A percentile compares a stretch with the other conserved stretches of the same genome.
These are phyloP conservation scores for Xenopus petersii DNA, from an alignment of 2,797 vertebrate species.

Conservation along the genomic window DNA sequence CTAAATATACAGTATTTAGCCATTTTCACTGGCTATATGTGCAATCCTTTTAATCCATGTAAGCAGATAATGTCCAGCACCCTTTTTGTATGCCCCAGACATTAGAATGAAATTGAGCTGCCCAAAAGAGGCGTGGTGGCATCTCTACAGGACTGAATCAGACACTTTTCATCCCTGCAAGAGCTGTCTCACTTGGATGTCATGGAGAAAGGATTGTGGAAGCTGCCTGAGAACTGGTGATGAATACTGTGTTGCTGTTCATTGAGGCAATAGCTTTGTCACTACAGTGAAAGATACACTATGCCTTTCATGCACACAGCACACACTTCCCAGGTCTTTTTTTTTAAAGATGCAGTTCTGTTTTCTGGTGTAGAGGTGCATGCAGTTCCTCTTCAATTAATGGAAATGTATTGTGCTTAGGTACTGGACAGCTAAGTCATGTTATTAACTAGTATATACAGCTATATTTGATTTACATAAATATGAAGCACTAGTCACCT, in stretches of 20 bases:
- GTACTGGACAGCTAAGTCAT: no score
- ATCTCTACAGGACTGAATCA: neutral
- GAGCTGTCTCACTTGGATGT: neutral
- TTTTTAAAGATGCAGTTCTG: no score
- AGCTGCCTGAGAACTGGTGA: neutral
- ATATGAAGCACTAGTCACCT: no score
- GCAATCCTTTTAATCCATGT: neutral
- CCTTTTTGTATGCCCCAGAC: neutral
- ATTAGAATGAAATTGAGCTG: neutral
- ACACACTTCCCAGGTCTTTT: no score
- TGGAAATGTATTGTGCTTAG: no score
- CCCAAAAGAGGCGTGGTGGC: neutral
- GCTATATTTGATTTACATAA: no score
- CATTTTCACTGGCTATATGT: neutral
- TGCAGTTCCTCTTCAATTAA: no score
- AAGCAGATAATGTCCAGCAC: neutral
- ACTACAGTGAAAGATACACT: conserved; percentile 1
- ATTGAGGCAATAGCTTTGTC: conserved; percentile 16
- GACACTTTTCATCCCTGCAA: neutral
- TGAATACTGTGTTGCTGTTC: neutral
- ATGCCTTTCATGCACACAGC: neutral
- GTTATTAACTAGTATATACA: no score
- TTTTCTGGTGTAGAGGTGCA: no score
- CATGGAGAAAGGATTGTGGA: conserved; percentile 1
- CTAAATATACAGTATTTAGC: no score